Evolutionary conservation across 2,888 invertebrate species (phyloP), one percentile per base, ranked within the genome.

Genomic region (Blera fallax): DNA sequence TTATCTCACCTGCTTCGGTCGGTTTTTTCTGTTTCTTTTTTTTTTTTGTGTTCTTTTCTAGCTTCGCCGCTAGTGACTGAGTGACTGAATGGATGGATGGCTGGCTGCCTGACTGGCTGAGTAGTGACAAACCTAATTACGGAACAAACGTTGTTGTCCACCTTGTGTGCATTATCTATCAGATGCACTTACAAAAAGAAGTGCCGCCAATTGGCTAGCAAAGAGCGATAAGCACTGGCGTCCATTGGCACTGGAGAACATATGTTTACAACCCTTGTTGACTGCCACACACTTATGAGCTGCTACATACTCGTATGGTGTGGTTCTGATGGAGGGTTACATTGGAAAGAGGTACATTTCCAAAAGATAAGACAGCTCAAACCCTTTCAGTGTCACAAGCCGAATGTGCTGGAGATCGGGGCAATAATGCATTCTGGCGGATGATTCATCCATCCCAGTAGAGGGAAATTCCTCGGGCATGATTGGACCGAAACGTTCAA

Each of bases 251-350:
- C 77, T 43, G 32, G 24, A 56, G 29, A 70, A 82, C 82, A 77
- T 70, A 64, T 82, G 82, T 82, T 82, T 82, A 82, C 77, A 82
- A 82, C 82, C 82, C 69, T 77, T 70, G 70, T 72, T 70, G 40
- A 82, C 77, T 70, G 48, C 21, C 45, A 18, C 45, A 62, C 34
- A 37, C 18, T 8, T 43, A 27, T n/a, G 11, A 34, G n/a, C n/a
- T n/a, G n/a, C n/a, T n/a, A 58, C 24, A 48, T 18, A 21, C n/a
- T 6, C 8, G 11, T n/a, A 21, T 21, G 34, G 4, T 10, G 7
- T 11, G 24, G 14, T n/a, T n/a, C n/a, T 16, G 6, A 10, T 16
- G 40, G 18, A 2, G 37, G 32, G 16, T 58, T 54, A 3, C 14
- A 2, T 24, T 14, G 48, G 48, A 8, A 58, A 80, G 18, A 73